These are phyloP conservation scores for Micrastur ruficollis DNA, from an alignment of 2,797 vertebrate genomes.

Conservation along the genomic window DNA sequence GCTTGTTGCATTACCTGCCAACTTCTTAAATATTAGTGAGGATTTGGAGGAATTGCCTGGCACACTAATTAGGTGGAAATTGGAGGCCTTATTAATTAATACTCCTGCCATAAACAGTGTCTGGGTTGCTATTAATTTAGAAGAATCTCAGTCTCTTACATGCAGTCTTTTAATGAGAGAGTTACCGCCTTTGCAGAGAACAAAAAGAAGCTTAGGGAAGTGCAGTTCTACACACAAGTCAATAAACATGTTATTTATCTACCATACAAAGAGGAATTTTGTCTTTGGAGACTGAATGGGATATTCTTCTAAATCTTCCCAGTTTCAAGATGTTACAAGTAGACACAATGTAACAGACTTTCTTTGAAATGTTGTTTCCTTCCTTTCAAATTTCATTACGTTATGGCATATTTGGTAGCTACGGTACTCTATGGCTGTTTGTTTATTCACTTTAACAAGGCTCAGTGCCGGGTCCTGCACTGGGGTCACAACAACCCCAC, in stretches of 20 bases:
- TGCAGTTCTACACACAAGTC: background rate
- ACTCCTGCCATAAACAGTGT: constrained; percentile 19
- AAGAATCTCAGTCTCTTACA: background rate
- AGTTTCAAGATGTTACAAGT: background rate
- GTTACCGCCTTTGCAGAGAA: background rate
- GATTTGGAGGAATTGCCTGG: constrained; percentile 25
- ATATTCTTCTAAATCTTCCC: background rate
- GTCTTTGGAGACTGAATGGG: background rate
- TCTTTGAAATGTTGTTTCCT: background rate
- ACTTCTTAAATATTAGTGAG: constrained; percentile 36
- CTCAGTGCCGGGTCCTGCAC: too few species aligned
- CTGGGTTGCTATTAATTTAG: constrained; percentile 36
- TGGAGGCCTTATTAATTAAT: constrained; percentile 1
- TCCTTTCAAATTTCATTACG: background rate
- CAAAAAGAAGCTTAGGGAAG: background rate
- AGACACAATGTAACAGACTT: background rate
- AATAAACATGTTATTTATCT: background rate
- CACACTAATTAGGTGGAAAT: constrained; percentile 50
- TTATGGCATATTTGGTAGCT: background rate
- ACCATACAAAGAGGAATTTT: background rate
- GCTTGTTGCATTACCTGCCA: constrained; percentile 7
- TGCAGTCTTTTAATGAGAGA: background rate
- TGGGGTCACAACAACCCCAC: too few species aligned
- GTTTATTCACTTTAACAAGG: background rate
- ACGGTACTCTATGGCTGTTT: background rate